Evolutionary conservation across 2,113 vertebrate genomes (phyloP).

Genomic region (Petaurus breviceps): DNA sequence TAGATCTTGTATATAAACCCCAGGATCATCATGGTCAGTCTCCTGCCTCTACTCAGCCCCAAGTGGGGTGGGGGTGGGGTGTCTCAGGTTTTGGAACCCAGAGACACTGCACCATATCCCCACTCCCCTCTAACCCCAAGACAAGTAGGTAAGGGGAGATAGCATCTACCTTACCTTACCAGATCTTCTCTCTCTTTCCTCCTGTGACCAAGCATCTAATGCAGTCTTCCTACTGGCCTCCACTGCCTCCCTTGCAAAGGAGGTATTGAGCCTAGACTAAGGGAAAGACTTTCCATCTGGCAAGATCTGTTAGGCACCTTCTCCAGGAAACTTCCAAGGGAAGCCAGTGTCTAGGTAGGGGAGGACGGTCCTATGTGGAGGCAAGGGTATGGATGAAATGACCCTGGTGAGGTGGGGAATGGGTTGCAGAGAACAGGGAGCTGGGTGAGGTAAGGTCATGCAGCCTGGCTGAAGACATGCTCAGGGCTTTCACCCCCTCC

Average conservation of each 20-base stretch:
- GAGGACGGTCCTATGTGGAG: not conserved
- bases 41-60: not conserved
- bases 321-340: not conserved
- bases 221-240: not conserved
- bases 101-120: not conserved
- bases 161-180: not conserved
- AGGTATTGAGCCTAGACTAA: not conserved
- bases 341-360: not conserved
- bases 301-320: not conserved
- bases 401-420: not conserved
- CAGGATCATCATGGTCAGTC: not conserved
- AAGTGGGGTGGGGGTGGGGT: not conserved
- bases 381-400: not conserved
- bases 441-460: not conserved
- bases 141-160: not conserved
- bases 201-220: not conserved
- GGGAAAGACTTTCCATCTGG: not conserved
- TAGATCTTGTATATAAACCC: not conserved
- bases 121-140: not conserved
- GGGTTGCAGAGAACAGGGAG: slow-evolving; percentile 12
- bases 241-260: not conserved
- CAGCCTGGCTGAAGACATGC: not conserved
- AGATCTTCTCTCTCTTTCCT: not conserved
- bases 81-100: not conserved
- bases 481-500: not conserved